Evolutionary conservation across 2,113 vertebrate genomes (phyloP), one percentile per base, ranked within the genome.

Genomic region (Entelurus aequoreus): DNA sequence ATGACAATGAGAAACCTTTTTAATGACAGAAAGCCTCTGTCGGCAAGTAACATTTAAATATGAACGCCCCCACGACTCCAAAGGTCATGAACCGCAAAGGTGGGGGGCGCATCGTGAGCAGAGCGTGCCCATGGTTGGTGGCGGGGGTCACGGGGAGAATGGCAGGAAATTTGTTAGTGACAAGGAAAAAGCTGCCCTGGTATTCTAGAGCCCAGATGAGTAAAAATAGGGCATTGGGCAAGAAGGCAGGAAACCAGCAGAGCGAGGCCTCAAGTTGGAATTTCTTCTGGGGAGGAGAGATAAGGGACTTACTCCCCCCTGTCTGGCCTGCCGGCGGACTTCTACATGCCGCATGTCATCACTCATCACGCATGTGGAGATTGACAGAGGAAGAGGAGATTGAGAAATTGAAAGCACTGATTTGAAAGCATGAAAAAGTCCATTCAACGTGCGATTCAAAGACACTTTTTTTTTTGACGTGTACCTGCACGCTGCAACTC

Each of bases 211-310:
- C 87, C 86, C 77, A 70, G 73, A 89, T 79, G 90, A 90, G 93
- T 95, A 93, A 92, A 95, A 94, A 95, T 95, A 95, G 93, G 93
- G 91, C 93, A 93, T 85, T 89, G 91, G 93, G 92, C 92, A 94
- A 93, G 92, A 92, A 91, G 92, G 92, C 93, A 94, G 94, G 94
- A 95, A 95, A 91, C 90, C 90, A 92, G 90, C 44, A 76, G 91
- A 91, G 91, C 91, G 91, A 90, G 92, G 91, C 90, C 93, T 93
- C 92, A 86, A 90, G 89, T 91, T 90, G 93, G 93, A 94, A 95
- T 95, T 90, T 93, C 91, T 93, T 94, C 94, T 95, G 94, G 88
- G 91, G 90, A 89, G 88, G 83, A 83, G 79, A 94, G 94, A 95
- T 95, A 95, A 95, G 94, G 86, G 83, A 90, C 86, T 93, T 94